Conservation (phyloP, 2,888 invertebrate species). For the Chrysotoxum bicinctum region DNA sequence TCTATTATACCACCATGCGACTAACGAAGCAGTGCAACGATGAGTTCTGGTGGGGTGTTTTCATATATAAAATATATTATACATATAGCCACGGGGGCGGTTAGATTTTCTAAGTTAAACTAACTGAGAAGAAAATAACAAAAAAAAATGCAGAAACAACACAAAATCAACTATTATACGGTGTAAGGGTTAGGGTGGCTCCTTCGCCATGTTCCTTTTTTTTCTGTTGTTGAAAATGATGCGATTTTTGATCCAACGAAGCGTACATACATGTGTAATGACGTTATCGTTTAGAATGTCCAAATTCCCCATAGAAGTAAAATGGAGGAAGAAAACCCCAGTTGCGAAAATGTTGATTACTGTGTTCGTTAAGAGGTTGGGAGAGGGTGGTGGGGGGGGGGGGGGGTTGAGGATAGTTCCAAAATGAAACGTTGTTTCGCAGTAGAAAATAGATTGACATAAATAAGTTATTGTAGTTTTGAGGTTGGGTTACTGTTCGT, state of each 20-base stretch:
- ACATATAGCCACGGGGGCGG: constrained; percentile 27
- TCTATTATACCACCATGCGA: constrained; percentile 45
- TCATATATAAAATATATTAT: not conserved
- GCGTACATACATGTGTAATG: constrained; percentile 65
- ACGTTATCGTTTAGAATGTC: constrained; percentile 59
- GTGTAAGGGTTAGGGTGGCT: not conserved
- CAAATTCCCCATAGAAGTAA: constrained; percentile 20
- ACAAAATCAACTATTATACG: constrained; percentile 48
- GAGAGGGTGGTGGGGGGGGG: no score
- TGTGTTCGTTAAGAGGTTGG: not conserved
- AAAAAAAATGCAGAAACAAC: constrained; percentile 64
- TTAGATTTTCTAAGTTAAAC: constrained; percentile 57
- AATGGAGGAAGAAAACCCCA: not conserved
- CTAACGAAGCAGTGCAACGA: constrained; percentile 59
- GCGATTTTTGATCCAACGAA: constrained; percentile 68
- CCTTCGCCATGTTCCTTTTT: not conserved
- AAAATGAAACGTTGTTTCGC: no score
- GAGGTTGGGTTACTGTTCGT: no score
- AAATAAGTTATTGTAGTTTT: no score
- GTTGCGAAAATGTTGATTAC: not conserved
- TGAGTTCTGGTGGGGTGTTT: not conserved
- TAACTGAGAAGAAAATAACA: constrained; percentile 54
- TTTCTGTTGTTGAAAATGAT: constrained; percentile 25
- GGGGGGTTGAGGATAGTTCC: no score
- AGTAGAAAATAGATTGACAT: no score